phyloP scores from a whole-genome alignment of 2,113 vertebrate genomes.

The Myotis yumanensis region DNA sequence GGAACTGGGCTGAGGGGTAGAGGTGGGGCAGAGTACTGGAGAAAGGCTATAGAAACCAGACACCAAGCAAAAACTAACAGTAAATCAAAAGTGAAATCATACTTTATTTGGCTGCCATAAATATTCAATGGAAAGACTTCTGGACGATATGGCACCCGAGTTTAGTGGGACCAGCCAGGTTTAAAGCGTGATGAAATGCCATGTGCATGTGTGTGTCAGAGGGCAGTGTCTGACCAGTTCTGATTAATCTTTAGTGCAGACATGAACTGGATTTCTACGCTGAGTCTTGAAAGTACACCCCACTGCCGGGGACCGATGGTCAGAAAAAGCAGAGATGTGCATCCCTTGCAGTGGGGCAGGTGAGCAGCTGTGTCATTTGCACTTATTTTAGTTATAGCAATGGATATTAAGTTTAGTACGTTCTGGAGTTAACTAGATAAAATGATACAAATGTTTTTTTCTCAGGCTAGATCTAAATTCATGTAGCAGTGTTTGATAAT shows the following conservation, averaged over 20 bases:
- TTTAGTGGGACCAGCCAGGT: background rate
- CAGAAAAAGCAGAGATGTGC: background rate
- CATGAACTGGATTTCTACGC: background rate
- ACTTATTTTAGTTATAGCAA: background rate
- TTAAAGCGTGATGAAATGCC: background rate
- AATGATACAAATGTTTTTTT: conserved; percentile 5
- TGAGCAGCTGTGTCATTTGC: background rate
- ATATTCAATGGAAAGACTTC: background rate
- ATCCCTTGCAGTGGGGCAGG: background rate
- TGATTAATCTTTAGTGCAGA: background rate
- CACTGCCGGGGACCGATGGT: background rate
- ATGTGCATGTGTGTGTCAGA: background rate
- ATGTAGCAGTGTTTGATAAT: background rate
- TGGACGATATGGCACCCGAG: background rate
- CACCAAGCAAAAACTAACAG: background rate
- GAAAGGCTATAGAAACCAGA: background rate
- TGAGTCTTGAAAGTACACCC: background rate
- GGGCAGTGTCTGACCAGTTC: background rate
- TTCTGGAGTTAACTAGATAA: conserved; percentile 37
- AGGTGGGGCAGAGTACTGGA: background rate
- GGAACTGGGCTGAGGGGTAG: background rate
- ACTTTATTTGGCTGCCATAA: background rate
- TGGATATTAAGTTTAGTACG: background rate
- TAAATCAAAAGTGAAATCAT: background rate
- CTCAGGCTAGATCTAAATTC: background rate